A percentile compares a stretch with the other conserved stretches of the same genome.
Conservation (phyloP, 2,113 vertebrate genomes). For the Emberiza fucata region DNA sequence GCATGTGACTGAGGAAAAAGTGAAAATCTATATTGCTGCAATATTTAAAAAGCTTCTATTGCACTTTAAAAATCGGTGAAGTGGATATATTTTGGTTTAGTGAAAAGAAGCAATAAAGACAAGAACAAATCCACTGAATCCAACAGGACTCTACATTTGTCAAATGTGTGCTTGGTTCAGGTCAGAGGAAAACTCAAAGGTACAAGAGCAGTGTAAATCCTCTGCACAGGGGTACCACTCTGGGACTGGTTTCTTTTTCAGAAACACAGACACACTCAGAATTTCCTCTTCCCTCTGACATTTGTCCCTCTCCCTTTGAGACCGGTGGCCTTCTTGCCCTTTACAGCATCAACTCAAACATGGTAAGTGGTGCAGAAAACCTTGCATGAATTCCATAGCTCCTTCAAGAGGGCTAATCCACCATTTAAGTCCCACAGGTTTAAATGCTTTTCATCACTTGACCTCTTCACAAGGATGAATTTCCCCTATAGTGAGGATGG, state of each 20-base stretch:
- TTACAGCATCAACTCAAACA: background rate
- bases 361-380: background rate
- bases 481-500: background rate
- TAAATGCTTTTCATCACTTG: constrained; percentile 15
- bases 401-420: background rate
- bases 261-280: background rate
- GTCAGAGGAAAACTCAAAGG: background rate
- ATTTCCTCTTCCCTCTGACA: background rate
- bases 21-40: background rate
- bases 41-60: background rate
- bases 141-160: background rate
- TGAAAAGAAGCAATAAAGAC: background rate
- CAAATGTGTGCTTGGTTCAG: background rate
- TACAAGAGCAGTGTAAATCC: background rate
- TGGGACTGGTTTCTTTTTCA: background rate
- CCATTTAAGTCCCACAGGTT: background rate
- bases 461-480: constrained; percentile 12
- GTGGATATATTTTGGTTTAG: background rate
- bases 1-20: background rate
- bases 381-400: background rate
- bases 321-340: background rate
- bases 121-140: background rate
- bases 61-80: background rate
- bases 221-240: background rate
- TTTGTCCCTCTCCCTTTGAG: background rate